These are phyloP conservation scores for Meteorus sp. DNA, from an alignment of 1,140 invertebrate species.

Conservation along the genomic window DNA sequence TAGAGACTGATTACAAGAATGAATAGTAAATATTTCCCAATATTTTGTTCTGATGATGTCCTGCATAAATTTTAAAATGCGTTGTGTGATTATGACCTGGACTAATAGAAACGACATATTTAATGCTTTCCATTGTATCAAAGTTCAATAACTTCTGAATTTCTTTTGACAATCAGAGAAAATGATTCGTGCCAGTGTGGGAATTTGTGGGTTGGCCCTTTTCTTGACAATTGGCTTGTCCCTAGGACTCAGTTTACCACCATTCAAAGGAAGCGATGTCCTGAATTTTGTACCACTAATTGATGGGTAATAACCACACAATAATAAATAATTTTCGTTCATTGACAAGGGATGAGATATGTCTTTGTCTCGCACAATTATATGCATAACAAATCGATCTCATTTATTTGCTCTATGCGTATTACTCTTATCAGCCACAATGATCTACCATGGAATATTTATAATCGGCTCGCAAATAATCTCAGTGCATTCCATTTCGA, in stretches of 20 bases:
- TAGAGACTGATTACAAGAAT: no score
- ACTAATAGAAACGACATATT: background rate
- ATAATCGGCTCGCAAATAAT: slow-evolving; percentile 56
- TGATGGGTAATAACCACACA: slow-evolving; percentile 48
- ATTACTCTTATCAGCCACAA: slow-evolving; percentile 62
- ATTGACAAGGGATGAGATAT: no score
- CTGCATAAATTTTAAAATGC: no score
- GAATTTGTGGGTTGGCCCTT: slow-evolving; percentile 17
- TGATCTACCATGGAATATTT: slow-evolving; percentile 63
- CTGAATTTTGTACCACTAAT: slow-evolving; percentile 42
- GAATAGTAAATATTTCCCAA: no score
- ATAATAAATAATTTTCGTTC: no score
- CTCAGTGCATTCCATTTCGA: slow-evolving; percentile 57
- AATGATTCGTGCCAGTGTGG: slow-evolving; percentile 33
- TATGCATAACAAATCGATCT: background rate
- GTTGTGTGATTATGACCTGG: no score
- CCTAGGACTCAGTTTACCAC: slow-evolving; percentile 24
- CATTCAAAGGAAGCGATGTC: slow-evolving; percentile 40
- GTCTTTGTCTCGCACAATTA: no score
- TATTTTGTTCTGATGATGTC: no score
- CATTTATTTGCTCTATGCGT: background rate
- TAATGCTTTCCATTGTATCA: background rate
- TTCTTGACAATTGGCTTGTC: slow-evolving; percentile 36
- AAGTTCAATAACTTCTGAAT: background rate
- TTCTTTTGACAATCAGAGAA: slow-evolving; percentile 16